Conservation (phyloP, 2,888 invertebrate genomes). For the Uloborus plumipes region DNA sequence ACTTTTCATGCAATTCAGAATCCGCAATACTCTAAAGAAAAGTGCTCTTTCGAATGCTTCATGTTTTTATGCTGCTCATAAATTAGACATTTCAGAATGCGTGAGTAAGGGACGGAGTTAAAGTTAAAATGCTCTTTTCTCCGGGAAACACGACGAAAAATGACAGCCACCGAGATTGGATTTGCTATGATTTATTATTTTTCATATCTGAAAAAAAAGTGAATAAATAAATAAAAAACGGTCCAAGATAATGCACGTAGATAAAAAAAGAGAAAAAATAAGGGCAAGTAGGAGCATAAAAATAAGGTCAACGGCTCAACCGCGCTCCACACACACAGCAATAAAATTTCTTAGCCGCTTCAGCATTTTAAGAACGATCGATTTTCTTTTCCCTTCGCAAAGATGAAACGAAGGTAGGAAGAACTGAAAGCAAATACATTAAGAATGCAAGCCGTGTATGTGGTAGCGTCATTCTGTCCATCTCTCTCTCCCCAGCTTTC, state of each 20-base stretch:
- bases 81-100: conserved; percentile 18
- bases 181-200: conserved; percentile 62
- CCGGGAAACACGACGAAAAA: conserved; percentile 52
- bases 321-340: conserved; percentile 26
- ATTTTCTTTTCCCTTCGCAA: conserved; percentile 28
- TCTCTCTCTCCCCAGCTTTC: conserved; percentile 20
- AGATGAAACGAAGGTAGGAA: conserved; percentile 17
- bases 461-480: neutral
- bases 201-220: neutral
- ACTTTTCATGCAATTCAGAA: too few relatives aligned
- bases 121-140: conserved; percentile 57
- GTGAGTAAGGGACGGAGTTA: conserved; percentile 23
- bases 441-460: conserved; percentile 48
- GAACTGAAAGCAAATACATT: conserved; percentile 59
- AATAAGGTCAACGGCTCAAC: conserved; percentile 59
- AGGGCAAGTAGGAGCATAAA: conserved; percentile 53
- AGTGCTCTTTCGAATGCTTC: too few relatives aligned
- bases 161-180: conserved; percentile 60
- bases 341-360: conserved; percentile 61
- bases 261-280: conserved; percentile 19
- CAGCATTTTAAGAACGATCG: conserved; percentile 59
- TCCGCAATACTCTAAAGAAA: too few relatives aligned
- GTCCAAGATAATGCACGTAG: conserved; percentile 9
- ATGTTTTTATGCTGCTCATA: neutral
- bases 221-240: conserved; percentile 24